phyloP scores from a whole-genome alignment of 2,888 invertebrate species.

The Diloba caeruleocephala region DNA sequence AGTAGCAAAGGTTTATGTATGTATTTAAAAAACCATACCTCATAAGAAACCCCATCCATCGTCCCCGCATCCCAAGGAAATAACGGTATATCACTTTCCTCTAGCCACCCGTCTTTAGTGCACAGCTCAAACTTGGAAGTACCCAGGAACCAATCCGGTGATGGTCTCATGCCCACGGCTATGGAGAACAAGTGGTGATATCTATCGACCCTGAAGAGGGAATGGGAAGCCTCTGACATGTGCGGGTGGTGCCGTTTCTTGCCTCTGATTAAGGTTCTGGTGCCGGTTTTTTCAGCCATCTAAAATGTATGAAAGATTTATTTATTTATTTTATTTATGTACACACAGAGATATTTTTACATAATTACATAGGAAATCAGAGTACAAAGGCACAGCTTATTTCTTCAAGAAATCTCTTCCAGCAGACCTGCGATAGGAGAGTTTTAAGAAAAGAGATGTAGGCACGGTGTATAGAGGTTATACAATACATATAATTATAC shows the following conservation, averaged over 20 bases:
- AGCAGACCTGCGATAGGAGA: too few relatives aligned
- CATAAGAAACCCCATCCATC: constrained; percentile 80
- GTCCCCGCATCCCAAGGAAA: constrained; percentile 85
- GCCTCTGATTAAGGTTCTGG: constrained; percentile 80
- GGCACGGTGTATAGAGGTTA: too few relatives aligned
- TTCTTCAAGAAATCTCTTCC: too few relatives aligned
- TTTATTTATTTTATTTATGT: neutral
- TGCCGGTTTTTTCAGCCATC: constrained; percentile 71
- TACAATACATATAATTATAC: too few relatives aligned
- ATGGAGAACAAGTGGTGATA: constrained; percentile 80
- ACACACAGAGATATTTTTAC: too few relatives aligned
- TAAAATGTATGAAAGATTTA: constrained; percentile 39
- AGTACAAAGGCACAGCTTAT: too few relatives aligned
- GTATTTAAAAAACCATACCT: constrained; percentile 62
- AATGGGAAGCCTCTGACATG: constrained; percentile 79
- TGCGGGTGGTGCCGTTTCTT: constrained; percentile 77
- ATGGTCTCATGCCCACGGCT: constrained; percentile 79
- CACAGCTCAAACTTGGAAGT: constrained; percentile 80
- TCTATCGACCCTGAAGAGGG: constrained; percentile 80
- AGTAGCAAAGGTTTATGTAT: too few relatives aligned
- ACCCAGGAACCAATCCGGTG: constrained; percentile 85
- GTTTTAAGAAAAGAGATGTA: too few relatives aligned
- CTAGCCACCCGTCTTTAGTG: constrained; percentile 71
- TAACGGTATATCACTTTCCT: constrained; percentile 66
- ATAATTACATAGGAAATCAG: too few relatives aligned